Evolutionary conservation across 1,140 invertebrate species (phyloP), one percentile per base, ranked within the genome.

Genomic region (Hetaerina americana): DNA sequence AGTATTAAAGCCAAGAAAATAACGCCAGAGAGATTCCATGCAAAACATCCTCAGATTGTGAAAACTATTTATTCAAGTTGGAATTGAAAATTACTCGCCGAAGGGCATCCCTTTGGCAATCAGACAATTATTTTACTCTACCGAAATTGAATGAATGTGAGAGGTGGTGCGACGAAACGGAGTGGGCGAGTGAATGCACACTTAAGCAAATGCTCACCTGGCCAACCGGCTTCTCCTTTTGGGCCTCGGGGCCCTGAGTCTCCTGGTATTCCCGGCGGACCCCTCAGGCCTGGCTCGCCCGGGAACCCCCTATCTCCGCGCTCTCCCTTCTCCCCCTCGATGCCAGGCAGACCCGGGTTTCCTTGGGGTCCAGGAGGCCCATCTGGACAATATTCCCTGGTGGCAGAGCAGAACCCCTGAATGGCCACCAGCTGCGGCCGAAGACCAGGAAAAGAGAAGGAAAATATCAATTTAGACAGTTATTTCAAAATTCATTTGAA

Each of bases 331-430:
- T 69, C 66, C 5, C 81, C 81, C 69, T 78, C 75, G 15, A 72
- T 68, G 5, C 81, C 90, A 15, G 84, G 84, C 18, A 82, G 76
- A 0, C 90, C 90, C 0, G 80, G 80, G 0, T 83, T 83, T 0
- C 91, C 90, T 66, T 84, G 83, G 0, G 86, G 83, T 2, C 91
- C 90, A 57, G 86, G 84, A 0, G 87, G 83, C 24, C 90, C 86
- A 0, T 89, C 87, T n/a, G 91, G 88, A 78, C 93, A 95, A 77
- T 92, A 92, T 40, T 93, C 88, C 76, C 89, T 87, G 0, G 90
- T 89, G 12, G 88, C 87, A 72, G 84, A 85, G 76, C 91, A 93
- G 76, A 91, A 91, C 5, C 87, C 88, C 80, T 91, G 86, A 68
- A 93, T 88, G 0, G 88, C 88, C 70, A 87, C 84, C 73, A 89